Evolutionary conservation across 2,797 vertebrate species (phyloP).

Genomic region (Epinephelus coioides): DNA sequence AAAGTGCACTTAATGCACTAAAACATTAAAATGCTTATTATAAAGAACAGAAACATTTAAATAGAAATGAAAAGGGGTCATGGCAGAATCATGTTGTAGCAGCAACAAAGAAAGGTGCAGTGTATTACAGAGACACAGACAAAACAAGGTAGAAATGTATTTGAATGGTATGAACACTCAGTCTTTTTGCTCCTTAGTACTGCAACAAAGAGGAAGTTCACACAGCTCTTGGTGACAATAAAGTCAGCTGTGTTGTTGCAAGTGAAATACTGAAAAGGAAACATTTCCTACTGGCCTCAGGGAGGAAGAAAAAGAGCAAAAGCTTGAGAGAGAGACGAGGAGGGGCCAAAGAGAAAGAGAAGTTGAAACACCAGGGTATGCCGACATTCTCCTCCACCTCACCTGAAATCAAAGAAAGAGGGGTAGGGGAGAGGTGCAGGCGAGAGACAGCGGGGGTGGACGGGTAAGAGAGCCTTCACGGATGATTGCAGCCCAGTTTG

Average conservation of each 20-base stretch:
- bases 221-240: conserved; percentile 31
- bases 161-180: conserved; percentile 23
- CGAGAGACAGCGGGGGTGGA: conserved; percentile 48
- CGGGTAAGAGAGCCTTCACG: conserved; percentile 76
- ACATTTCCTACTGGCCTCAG: conserved; percentile 22
- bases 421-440: conserved; percentile 56
- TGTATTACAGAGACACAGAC: conserved; percentile 2
- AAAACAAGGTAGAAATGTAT: background rate
- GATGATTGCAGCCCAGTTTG: conserved; percentile 88
- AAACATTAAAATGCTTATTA: background rate
- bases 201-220: conserved; percentile 41
- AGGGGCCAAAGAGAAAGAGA: conserved; percentile 37
- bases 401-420: conserved; percentile 71
- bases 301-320: conserved; percentile 23
- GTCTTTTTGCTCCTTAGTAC: background rate
- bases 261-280: conserved; percentile 29
- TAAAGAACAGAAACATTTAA: background rate
- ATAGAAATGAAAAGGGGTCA: background rate
- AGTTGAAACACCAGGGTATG: conserved; percentile 44
- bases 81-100: background rate
- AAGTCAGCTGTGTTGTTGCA: conserved; percentile 23
- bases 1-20: background rate
- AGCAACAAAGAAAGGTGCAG: conserved; percentile 6
- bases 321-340: conserved; percentile 37
- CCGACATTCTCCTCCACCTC: conserved; percentile 52